Conservation (phyloP, 2,113 vertebrate genomes). For the Festucalex cinctus region DNA sequence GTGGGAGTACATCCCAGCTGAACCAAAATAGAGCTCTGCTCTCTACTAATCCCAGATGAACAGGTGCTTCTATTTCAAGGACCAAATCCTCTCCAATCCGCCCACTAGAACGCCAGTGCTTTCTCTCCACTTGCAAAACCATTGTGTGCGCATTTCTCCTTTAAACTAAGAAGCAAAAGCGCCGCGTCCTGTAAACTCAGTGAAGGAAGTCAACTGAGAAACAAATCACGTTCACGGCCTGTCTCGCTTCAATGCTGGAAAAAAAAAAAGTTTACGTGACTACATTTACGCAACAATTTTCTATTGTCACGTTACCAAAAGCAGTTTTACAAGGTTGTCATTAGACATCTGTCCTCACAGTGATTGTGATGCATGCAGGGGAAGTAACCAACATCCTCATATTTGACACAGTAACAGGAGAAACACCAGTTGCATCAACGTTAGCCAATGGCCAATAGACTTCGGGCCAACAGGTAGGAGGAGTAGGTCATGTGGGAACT, state of each 20-base stretch:
- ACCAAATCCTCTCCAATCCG: slow-evolving; percentile 71
- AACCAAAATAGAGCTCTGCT: slow-evolving; percentile 65
- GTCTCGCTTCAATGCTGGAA: not conserved
- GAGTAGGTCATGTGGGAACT: too few relatives aligned
- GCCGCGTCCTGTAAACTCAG: not conserved
- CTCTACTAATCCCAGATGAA: slow-evolving; percentile 72
- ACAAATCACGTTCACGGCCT: not conserved
- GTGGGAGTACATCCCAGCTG: slow-evolving; percentile 34
- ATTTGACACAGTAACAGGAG: not conserved
- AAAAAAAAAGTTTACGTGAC: not conserved
- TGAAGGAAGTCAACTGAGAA: not conserved
- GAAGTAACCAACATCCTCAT: not conserved
- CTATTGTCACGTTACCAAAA: not conserved
- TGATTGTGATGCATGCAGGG: not conserved
- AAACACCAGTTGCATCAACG: not conserved
- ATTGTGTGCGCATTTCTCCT: not conserved
- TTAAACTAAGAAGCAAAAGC: slow-evolving; percentile 43
- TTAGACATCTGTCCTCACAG: not conserved
- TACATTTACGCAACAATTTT: not conserved
- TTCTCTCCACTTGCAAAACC: slow-evolving; percentile 28
- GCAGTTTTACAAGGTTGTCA: not conserved
- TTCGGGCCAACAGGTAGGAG: too few relatives aligned
- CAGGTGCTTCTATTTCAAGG: slow-evolving; percentile 76
- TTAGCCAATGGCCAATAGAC: too few relatives aligned
- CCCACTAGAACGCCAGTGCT: slow-evolving; percentile 47